Percentiles rank a stretch among this genome's conserved stretches.
Conservation (phyloP, 2,113 vertebrate species). For the Carettochelys insculpta region DNA sequence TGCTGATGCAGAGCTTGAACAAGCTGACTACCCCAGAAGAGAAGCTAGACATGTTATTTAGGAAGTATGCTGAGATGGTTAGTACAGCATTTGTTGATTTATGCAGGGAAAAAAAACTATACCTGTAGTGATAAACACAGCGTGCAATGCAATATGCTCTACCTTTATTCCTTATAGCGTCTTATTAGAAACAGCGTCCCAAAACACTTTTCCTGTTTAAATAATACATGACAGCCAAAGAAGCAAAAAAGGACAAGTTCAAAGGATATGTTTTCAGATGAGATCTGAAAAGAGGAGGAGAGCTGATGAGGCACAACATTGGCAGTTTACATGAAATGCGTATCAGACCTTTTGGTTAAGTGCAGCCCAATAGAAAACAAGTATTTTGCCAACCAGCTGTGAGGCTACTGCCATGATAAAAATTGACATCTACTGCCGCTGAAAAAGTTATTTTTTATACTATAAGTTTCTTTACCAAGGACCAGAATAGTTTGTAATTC, state of each 20-base stretch:
- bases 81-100: conserved; percentile 58
- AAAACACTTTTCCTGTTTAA: not conserved
- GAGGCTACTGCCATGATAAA: not conserved
- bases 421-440: not conserved
- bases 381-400: not conserved
- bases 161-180: not conserved
- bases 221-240: not conserved
- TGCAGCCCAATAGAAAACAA: not conserved
- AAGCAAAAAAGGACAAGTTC: not conserved
- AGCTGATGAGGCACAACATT: not conserved
- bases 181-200: not conserved
- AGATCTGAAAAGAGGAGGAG: not conserved
- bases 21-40: conserved; percentile 85
- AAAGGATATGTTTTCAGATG: not conserved
- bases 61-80: conserved; percentile 91
- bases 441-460: not conserved
- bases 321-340: not conserved
- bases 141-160: not conserved
- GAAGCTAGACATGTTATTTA: conserved; percentile 86
- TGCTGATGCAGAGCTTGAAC: conserved; percentile 86
- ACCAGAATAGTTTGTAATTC: not conserved
- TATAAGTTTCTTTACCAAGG: not conserved
- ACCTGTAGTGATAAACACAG: not conserved
- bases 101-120: not conserved
- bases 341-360: not conserved